A percentile compares a stretch with the other conserved stretches of the same genome.
These are phyloP conservation scores for Heliocidaris erythrogramma DNA, from an alignment of 35 echinoderm and acorn worm genomes.

Conservation along the genomic window DNA sequence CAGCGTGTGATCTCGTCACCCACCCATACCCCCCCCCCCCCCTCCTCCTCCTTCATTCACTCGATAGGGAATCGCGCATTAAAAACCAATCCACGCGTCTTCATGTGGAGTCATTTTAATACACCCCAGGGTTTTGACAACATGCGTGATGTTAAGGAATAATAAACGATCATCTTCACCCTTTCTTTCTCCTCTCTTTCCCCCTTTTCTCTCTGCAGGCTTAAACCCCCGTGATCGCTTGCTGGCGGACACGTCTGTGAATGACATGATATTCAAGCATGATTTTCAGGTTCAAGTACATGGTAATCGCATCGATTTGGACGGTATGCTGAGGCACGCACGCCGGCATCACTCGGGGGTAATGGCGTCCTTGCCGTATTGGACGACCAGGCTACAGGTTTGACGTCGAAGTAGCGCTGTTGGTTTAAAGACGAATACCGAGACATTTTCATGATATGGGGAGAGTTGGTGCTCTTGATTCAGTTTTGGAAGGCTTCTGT, in stretches of 20 bases:
- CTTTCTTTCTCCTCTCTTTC: not conserved
- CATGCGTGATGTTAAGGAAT: not conserved
- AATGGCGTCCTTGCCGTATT: not conserved
- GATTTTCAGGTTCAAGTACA: conserved; percentile 37
- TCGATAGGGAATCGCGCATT: conserved; percentile 26
- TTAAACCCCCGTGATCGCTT: not conserved
- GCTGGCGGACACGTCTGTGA: not conserved
- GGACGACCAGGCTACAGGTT: not conserved
- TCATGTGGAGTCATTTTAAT: conserved; percentile 19
- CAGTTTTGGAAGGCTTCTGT: not conserved
- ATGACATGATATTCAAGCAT: conserved; percentile 30
- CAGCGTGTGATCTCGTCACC: not conserved
- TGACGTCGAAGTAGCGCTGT: not conserved
- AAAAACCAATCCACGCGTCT: not conserved
- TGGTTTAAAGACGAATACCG: not conserved
- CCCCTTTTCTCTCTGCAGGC: not conserved
- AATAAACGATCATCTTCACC: not conserved
- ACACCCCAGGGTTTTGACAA: conserved; percentile 24
- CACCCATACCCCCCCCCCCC: not conserved
- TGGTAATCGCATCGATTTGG: not conserved
- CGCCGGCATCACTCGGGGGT: not conserved
- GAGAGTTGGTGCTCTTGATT: not conserved
- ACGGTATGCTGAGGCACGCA: not conserved
- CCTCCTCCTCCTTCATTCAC: not conserved
- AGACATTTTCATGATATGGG: not conserved